Percentiles rank a stretch among this genome's conserved stretches.
These are phyloP conservation scores for Bryconaethiops microstoma DNA, from an alignment of 2,797 vertebrate genomes.

Conservation along the genomic window DNA sequence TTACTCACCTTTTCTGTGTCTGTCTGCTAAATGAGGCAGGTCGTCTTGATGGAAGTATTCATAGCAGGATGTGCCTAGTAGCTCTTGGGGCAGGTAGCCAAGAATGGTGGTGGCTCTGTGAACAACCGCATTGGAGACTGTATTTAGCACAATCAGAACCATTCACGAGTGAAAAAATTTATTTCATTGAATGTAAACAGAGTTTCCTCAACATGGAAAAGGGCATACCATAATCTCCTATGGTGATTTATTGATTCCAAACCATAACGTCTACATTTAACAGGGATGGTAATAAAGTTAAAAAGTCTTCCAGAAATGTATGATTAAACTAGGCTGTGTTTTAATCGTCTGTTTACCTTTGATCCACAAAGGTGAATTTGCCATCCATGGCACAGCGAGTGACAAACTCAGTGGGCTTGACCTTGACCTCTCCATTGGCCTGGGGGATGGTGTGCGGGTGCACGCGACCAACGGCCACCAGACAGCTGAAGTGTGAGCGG, in stretches of 20 bases:
- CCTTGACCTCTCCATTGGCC: conserved; percentile 81
- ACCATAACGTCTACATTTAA: background rate
- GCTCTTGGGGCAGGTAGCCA: conserved; percentile 93
- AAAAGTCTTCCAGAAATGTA: background rate
- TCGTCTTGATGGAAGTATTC: conserved; percentile 97
- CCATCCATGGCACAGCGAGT: conserved; percentile 93
- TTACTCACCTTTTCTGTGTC: conserved; percentile 87
- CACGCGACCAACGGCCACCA: conserved; percentile 89
- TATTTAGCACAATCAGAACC: background rate
- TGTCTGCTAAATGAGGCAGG: conserved; percentile 86
- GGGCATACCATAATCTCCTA: too few species aligned
- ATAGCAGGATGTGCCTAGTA: conserved; percentile 95
- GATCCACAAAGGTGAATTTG: conserved; percentile 96
- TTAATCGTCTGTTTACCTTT: conserved; percentile 79
- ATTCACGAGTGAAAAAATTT: too few species aligned
- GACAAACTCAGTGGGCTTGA: conserved; percentile 91
- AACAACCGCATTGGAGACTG: background rate
- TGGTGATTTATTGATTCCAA: background rate
- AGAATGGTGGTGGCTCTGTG: conserved; percentile 90
- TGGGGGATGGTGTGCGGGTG: conserved; percentile 80
- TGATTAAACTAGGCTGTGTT: background rate
- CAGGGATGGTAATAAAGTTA: background rate
- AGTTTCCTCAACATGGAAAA: background rate
- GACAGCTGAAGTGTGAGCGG: conserved; percentile 85
- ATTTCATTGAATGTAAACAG: too few species aligned